Evolutionary conservation across 2,888 invertebrate species (phyloP).

Genomic region (Drosophila villosipedis): DNA sequence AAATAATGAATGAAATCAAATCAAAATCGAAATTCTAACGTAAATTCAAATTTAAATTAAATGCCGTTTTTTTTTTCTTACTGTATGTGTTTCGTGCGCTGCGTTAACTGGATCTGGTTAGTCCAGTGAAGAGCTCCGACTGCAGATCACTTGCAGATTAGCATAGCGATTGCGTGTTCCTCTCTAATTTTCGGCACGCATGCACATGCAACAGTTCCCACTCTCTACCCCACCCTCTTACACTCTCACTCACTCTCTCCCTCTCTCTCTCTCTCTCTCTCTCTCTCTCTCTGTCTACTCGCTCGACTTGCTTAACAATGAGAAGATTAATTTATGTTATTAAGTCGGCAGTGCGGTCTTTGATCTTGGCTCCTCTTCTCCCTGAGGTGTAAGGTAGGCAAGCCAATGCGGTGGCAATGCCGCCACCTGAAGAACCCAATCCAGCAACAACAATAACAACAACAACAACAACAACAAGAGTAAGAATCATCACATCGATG

Average conservation of each 20-base stretch:
- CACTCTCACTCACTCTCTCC: conserved; percentile 7
- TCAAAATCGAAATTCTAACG: conserved; percentile 67
- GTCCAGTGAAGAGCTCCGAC: conserved; percentile 23
- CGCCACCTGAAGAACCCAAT: conserved; percentile 63
- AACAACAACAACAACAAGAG: conserved; percentile 15
- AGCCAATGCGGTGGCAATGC: conserved; percentile 84
- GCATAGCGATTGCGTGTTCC: conserved; percentile 63
- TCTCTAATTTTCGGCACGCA: conserved; percentile 68
- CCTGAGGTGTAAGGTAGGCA: conserved; percentile 84
- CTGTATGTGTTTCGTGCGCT: conserved; percentile 15
- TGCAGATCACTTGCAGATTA: conserved; percentile 51
- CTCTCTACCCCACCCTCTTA: conserved; percentile 14
- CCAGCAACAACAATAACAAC: conserved; percentile 8
- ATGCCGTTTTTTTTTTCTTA: conserved; percentile 64
- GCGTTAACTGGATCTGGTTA: conserved; percentile 78
- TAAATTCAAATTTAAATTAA: conserved; percentile 74
- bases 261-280: background rate
- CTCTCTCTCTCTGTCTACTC: conserved; percentile 5
- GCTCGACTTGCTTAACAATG: conserved; percentile 71
- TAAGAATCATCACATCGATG: conserved; percentile 59
- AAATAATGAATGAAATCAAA: conserved; percentile 78
- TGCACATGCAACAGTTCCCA: conserved; percentile 43
- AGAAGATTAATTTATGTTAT: conserved; percentile 84
- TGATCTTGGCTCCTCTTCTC: conserved; percentile 74
- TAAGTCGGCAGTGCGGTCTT: conserved; percentile 82